Conservation (phyloP, 2,113 vertebrate genomes). For the Pandion haliaetus region DNA sequence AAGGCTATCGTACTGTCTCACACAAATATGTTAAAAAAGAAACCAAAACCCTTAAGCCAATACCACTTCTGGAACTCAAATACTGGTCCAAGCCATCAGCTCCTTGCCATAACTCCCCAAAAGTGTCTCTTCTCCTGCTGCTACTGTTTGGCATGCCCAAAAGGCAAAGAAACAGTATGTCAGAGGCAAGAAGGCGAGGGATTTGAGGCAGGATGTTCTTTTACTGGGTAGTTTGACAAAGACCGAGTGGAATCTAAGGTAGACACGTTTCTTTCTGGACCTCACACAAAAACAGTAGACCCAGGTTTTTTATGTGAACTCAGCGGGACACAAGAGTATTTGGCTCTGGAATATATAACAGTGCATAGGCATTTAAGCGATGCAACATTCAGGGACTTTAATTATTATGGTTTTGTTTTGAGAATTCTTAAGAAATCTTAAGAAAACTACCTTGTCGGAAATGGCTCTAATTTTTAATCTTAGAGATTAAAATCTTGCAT, state of each 20-base stretch:
- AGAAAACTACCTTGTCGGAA: background rate
- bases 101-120: background rate
- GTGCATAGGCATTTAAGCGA: background rate
- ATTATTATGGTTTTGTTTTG: background rate
- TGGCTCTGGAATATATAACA: background rate
- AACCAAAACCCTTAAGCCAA: background rate
- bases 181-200: background rate
- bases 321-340: background rate
- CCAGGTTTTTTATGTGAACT: background rate
- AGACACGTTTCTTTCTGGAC: background rate
- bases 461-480: background rate
- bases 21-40: background rate
- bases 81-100: background rate
- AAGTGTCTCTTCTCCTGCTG: background rate
- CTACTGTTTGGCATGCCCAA: background rate
- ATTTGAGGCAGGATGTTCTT: background rate
- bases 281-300: background rate
- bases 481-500: background rate
- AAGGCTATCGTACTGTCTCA: rapidly evolving
- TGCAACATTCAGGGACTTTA: background rate
- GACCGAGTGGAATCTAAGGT: background rate
- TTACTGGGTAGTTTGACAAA: background rate
- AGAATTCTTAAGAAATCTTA: background rate
- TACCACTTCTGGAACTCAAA: background rate
- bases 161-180: background rate